Evolutionary conservation across 2,797 vertebrate species (phyloP).

Genomic region (Sebastes diaconus): DNA sequence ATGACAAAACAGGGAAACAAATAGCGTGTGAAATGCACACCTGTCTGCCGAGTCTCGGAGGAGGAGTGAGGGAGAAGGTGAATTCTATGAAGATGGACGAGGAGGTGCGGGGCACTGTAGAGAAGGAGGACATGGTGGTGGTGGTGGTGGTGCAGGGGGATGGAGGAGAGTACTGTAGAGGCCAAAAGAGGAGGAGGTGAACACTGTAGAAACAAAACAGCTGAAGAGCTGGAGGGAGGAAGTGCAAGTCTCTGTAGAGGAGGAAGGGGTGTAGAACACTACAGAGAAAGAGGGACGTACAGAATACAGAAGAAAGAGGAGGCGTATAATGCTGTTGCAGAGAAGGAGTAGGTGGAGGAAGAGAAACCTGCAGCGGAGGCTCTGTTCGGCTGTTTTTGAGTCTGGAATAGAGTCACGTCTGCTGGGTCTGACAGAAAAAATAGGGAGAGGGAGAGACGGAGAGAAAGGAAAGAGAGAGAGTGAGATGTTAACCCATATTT

Average conservation of each 20-base stretch:
- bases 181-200: conserved; percentile 8
- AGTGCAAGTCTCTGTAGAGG: conserved; percentile 21
- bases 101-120: background rate
- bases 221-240: conserved; percentile 20
- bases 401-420: conserved; percentile 63
- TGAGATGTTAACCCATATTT: conserved; percentile 71
- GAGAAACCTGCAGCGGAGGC: conserved; percentile 53
- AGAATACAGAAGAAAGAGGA: conserved; percentile 42
- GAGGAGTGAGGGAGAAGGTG: conserved; percentile 42
- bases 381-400: conserved; percentile 51
- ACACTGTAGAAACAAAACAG: conserved; percentile 18
- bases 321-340: conserved; percentile 35
- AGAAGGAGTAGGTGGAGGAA: conserved; percentile 65
- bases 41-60: conserved; percentile 52
- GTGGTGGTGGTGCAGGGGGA: background rate
- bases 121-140: background rate
- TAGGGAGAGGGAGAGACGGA: background rate
- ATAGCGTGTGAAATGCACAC: conserved; percentile 72
- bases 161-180: background rate
- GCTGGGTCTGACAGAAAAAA: conserved; percentile 47
- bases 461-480: background rate
- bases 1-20: conserved; percentile 74
- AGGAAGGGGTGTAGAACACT: conserved; percentile 18
- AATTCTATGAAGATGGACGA: conserved; percentile 51
- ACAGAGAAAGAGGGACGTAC: conserved; percentile 21